Evolutionary conservation across 2,888 invertebrate genomes (phyloP).

Genomic region (Tanypteryx hageni): DNA sequence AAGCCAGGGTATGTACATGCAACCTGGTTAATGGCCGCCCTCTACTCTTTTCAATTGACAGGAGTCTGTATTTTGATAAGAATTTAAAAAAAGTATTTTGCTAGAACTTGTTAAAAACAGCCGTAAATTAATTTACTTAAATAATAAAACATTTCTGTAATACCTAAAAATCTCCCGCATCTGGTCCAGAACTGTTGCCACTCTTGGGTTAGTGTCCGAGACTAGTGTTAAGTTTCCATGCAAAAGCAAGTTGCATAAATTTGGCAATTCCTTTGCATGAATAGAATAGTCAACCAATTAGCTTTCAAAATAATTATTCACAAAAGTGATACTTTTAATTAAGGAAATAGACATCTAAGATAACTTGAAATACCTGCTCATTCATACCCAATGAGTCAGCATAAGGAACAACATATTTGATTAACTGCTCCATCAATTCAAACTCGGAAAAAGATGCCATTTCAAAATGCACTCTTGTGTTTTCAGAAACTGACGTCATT

Average conservation of each 20-base stretch:
- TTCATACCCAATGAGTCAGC: slow-evolving; percentile 92
- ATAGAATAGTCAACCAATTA: neutral
- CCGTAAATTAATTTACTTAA: neutral
- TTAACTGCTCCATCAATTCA: slow-evolving; percentile 81
- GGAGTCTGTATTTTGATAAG: neutral
- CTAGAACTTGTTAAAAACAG: neutral
- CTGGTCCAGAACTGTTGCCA: slow-evolving; percentile 88
- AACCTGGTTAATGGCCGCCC: slow-evolving; percentile 80
- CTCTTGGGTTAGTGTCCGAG: slow-evolving; percentile 87
- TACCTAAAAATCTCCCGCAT: slow-evolving; percentile 83
- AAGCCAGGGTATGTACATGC: slow-evolving; percentile 92
- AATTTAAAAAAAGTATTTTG: neutral
- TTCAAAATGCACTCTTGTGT: slow-evolving; percentile 87
- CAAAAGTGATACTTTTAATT: neutral
- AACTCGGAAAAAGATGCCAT: slow-evolving; percentile 91
- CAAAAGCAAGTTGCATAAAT: slow-evolving; percentile 83
- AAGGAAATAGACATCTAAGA: neutral
- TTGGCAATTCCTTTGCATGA: slow-evolving; percentile 81
- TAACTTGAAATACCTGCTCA: slow-evolving; percentile 79
- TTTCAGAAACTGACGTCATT: slow-evolving; percentile 79
- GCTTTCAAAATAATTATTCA: neutral
- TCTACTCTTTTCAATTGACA: neutral
- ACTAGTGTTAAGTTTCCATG: slow-evolving; percentile 85
- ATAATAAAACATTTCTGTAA: slow-evolving; percentile 40
- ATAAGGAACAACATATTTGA: slow-evolving; percentile 83